Percentiles rank a stretch among this genome's conserved stretches.
Conservation (phyloP, 2,113 vertebrate genomes). For the Neoarius graeffei region DNA sequence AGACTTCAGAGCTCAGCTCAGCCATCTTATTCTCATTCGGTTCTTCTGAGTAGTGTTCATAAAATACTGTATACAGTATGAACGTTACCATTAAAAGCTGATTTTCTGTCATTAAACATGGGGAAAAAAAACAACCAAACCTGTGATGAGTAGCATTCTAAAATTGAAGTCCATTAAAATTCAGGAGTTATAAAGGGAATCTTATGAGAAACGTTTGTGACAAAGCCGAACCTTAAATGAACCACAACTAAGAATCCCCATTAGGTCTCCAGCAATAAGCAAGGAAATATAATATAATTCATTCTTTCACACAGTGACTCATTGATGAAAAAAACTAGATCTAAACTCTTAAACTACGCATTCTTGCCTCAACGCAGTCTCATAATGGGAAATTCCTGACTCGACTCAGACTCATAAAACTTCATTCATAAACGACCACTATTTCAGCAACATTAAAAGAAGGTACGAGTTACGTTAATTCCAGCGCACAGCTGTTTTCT, state of each 20-base stretch:
- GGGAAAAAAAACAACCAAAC: background rate
- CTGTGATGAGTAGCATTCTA: background rate
- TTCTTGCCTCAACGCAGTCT: background rate
- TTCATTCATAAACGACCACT: background rate
- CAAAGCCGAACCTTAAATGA: background rate
- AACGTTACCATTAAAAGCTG: background rate
- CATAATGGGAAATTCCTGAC: background rate
- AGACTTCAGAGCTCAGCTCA: background rate
- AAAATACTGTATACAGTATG: background rate
- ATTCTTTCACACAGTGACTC: background rate
- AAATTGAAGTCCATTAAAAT: no score
- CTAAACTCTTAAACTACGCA: background rate
- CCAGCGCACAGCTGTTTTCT: background rate
- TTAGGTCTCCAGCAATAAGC: background rate
- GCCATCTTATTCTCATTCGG: background rate
- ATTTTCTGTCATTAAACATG: background rate
- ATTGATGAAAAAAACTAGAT: background rate
- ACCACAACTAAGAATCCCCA: background rate
- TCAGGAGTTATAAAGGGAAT: background rate
- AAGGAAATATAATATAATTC: background rate
- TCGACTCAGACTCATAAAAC: background rate
- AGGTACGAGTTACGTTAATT: background rate
- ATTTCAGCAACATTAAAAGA: background rate
- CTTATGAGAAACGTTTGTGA: background rate
- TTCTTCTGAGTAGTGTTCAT: background rate